Evolutionary conservation across 1,140 invertebrate species (phyloP), one percentile per base, ranked within the genome.

Genomic region (Sinella curviseta): DNA sequence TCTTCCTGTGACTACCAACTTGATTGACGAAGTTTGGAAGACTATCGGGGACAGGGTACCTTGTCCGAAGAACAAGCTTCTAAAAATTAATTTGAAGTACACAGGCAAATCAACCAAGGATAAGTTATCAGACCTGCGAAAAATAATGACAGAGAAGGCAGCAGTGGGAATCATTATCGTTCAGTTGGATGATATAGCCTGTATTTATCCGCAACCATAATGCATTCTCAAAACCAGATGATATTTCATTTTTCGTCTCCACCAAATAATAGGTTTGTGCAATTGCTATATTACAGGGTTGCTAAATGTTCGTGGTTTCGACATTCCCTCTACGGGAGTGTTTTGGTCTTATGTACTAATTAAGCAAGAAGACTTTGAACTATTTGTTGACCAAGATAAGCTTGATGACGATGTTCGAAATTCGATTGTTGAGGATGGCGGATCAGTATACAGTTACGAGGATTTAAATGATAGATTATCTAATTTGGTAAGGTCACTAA

Each of bases 241-340:
- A n/a, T n/a, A n/a, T n/a, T n/a, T n/a, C n/a, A n/a, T n/a, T n/a
- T n/a, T n/a, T n/a, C n/a, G n/a, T n/a, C n/a, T n/a, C n/a, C n/a
- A n/a, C n/a, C n/a, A n/a, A n/a, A n/a, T n/a, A n/a, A n/a, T n/a
- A 60, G 3, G 16, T 78, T 78, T n/a, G n/a, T n/a, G 1, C 26
- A 57, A 67, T 1, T 36, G n/a, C 31, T 54, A 8, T n/a, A 16
- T 67, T 88, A 60, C 87, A 92, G 93, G 94, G 90, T 87, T 97
- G 33, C 87, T 99, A 34, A 99, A 99, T 87, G 87, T 98, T 20
- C 90, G 98, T 77, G 97, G 98, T 14, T 93, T 92, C 0, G 98
- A 99, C 87, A 98, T 99, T 84, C 89, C 91, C 24, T 98, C 92
- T 87, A 98, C 98, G 88, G 97, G 97, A 0, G 94, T 99, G 0